A percentile compares a stretch with the other conserved stretches of the same genome.
Evolutionary conservation across 2,888 invertebrate species (phyloP).

Genomic region (Himalopsyche japonica): DNA sequence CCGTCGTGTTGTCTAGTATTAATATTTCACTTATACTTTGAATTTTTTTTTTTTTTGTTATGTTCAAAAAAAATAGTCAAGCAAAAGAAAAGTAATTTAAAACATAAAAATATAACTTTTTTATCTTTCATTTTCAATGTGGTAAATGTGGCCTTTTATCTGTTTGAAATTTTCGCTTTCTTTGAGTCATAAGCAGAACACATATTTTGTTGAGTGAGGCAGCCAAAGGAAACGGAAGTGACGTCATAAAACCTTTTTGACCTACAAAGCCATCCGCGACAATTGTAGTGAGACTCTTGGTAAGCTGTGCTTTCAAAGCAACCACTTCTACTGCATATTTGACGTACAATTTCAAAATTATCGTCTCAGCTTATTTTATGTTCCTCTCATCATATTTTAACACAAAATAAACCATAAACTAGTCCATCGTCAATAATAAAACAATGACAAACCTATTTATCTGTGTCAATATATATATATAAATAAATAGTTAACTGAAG

Average conservation of each 20-base stretch:
- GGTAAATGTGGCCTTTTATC: not conserved
- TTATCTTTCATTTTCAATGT: no score
- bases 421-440: no score
- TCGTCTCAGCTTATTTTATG: not conserved
- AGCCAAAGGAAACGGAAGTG: constrained; percentile 3
- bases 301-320: not conserved
- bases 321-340: not conserved
- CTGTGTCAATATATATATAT: no score
- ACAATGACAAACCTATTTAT: no score
- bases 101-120: no score
- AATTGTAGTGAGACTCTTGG: not conserved
- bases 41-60: no score
- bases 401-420: no score
- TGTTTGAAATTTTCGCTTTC: not conserved
- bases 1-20: no score
- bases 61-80: no score
- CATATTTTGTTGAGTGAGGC: not conserved
- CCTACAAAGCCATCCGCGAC: constrained; percentile 6
- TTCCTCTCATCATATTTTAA: not conserved
- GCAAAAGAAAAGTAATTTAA: no score
- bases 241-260: constrained; percentile 21
- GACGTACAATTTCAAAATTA: not conserved
- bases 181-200: not conserved
- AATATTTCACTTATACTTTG: no score
- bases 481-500: no score